phyloP scores from a whole-genome alignment of 2,113 vertebrate species.

The Pelusios castaneus region DNA sequence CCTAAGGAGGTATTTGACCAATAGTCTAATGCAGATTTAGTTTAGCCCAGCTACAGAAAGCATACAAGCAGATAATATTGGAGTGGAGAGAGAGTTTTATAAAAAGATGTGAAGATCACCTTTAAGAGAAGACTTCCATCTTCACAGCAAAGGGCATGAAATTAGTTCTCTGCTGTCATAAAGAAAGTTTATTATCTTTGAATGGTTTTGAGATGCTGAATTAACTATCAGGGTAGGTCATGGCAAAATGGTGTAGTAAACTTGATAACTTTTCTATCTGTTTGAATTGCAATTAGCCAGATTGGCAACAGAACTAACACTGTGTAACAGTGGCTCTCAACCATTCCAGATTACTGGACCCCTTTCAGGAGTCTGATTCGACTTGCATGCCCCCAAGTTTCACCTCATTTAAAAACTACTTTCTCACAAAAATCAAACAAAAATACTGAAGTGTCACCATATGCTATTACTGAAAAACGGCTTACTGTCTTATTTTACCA shows the following conservation, averaged over 20 bases:
- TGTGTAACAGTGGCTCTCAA: not conserved
- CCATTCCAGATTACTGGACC: no score
- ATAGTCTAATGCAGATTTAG: not conserved
- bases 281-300: not conserved
- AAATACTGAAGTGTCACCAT: no score
- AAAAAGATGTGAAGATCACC: accelerated
- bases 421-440: no score
- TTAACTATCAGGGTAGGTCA: not conserved
- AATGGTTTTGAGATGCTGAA: not conserved
- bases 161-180: not conserved
- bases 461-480: no score
- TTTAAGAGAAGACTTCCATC: not conserved
- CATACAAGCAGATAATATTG: not conserved
- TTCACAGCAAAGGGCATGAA: not conserved
- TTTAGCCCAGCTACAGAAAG: not conserved
- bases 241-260: not conserved
- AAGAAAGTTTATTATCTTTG: not conserved
- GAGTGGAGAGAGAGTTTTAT: not conserved
- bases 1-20: not conserved
- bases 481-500: no score
- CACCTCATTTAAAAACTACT: no score
- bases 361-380: no score
- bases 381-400: no score
- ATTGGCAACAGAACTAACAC: not conserved
- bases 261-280: accelerated